A percentile compares a stretch with the other conserved stretches of the same genome.
phyloP scores from a whole-genome alignment of 2,888 invertebrate species.

The Hylaea fasciaria region DNA sequence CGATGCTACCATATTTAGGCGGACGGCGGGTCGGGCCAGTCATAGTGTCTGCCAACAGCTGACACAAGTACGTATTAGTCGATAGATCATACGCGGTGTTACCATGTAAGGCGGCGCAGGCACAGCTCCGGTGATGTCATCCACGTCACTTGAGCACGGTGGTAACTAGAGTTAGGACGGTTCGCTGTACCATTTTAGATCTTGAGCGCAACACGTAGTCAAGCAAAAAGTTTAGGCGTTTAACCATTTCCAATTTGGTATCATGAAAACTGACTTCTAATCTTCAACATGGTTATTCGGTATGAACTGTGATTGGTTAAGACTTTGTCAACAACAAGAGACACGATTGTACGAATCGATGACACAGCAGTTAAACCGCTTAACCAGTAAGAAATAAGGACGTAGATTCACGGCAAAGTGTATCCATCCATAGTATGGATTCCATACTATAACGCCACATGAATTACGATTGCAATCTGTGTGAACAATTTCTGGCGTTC shows the following conservation, averaged over 20 bases:
- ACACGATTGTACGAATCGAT: no score
- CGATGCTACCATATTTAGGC: slow-evolving; percentile 44
- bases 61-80: slow-evolving; percentile 63
- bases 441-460: background rate
- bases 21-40: slow-evolving; percentile 35
- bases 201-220: slow-evolving; percentile 14
- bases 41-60: slow-evolving; percentile 63
- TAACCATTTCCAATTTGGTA: background rate
- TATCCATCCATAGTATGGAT: no score
- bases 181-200: slow-evolving; percentile 42
- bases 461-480: slow-evolving; percentile 18
- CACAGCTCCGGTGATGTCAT: slow-evolving; percentile 80
- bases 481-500: slow-evolving; percentile 26
- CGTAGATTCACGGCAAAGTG: no score
- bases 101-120: slow-evolving; percentile 77
- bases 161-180: slow-evolving; percentile 52
- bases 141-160: slow-evolving; percentile 51
- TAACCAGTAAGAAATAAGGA: no score
- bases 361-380: no score
- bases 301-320: no score
- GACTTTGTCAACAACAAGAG: no score
- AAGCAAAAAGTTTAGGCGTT: slow-evolving; percentile 8
- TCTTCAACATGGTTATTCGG: no score
- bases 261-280: no score
- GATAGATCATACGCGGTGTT: slow-evolving; percentile 76